phyloP scores from a whole-genome alignment of 2,888 invertebrate species.

The Pollenia amentaria region DNA sequence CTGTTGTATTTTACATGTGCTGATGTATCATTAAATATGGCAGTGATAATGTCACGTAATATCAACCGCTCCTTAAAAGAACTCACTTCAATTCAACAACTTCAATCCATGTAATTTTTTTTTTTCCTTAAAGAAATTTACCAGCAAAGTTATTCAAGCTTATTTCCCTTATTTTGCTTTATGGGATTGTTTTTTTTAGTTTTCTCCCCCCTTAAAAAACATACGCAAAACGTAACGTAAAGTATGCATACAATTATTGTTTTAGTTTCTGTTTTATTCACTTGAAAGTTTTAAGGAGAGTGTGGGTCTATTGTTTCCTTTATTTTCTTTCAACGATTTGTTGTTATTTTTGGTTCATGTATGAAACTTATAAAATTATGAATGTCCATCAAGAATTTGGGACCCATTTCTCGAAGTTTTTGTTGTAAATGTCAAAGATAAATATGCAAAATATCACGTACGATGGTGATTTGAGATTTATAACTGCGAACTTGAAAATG shows the following conservation, averaged over 20 bases:
- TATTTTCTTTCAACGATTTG: constrained; percentile 4
- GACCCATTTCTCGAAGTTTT: neutral
- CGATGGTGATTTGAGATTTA: constrained; percentile 50
- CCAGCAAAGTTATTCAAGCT: constrained; percentile 69
- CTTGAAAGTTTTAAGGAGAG: constrained; percentile 63
- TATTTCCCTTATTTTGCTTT: constrained; percentile 62
- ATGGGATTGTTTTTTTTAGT: neutral
- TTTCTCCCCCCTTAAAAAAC: neutral
- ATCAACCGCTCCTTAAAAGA: constrained; percentile 58
- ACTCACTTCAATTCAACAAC: constrained; percentile 59
- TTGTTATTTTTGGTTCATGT: constrained; percentile 39
- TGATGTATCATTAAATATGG: constrained; percentile 33
- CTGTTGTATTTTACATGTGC: constrained; percentile 23
- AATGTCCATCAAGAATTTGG: constrained; percentile 16
- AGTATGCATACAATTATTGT: neutral
- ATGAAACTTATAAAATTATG: constrained; percentile 29
- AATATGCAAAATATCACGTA: constrained; percentile 69
- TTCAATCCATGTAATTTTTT: constrained; percentile 27
- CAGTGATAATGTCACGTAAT: constrained; percentile 68
- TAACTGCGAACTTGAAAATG: constrained; percentile 57
- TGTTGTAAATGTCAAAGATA: neutral
- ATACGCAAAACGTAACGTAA: constrained; percentile 39
- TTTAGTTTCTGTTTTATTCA: neutral
- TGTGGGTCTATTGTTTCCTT: constrained; percentile 70
- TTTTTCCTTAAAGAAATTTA: constrained; percentile 36